Base-by-base conservation (phyloP, 1,140 invertebrate genomes). In the Diorhabda carinulata region DNA sequence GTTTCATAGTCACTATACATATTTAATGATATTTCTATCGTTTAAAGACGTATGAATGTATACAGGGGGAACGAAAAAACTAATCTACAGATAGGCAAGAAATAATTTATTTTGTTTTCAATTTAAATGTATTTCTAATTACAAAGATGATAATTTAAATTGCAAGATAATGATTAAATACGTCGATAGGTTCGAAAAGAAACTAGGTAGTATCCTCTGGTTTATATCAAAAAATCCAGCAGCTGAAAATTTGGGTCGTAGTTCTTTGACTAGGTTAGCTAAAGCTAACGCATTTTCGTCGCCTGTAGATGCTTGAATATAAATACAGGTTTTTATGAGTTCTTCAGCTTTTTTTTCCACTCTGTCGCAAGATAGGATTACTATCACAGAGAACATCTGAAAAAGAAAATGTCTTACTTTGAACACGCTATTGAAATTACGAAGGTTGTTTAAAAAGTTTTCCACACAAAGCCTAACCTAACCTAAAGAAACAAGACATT, bases 111-210 rank as follows among this genome's bases (percentile, higher is more conserved):
- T 25, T 25, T 25, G 25, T 25, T 25, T 25, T 25, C 1, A 1
- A 1, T 25, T 25, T 25, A 25, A 25, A 25, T 25, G 25, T 25
- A 25, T 25, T 25, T 25, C 25, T 25, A 52, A 52, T n/a, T 52
- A 52, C n/a, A 52, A 4, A 4, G 47, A 52, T n/a, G 64, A 42
- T 25, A 65, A 58, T 40, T 69, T 69, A 44, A 69, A 64, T 57
- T 69, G 68, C 52, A 69, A 66, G 45, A 69, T 44, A 2, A 69
- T 66, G n/a, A 69, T 69, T n/a, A 69, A 59, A 65, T 69, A 69
- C 42, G 68, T 40, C 42, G 64, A 45, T 25, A 66, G 45, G 8
- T 10, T 60, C 8, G 52, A 59, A 43, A 69, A 56, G 47, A 52
- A 65, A 5, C 10, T 45, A 3, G 57, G 57, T 40, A 69, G 25